phyloP scores from a whole-genome alignment of 2,888 invertebrate genomes.

The Galerucella nymphaeae region DNA sequence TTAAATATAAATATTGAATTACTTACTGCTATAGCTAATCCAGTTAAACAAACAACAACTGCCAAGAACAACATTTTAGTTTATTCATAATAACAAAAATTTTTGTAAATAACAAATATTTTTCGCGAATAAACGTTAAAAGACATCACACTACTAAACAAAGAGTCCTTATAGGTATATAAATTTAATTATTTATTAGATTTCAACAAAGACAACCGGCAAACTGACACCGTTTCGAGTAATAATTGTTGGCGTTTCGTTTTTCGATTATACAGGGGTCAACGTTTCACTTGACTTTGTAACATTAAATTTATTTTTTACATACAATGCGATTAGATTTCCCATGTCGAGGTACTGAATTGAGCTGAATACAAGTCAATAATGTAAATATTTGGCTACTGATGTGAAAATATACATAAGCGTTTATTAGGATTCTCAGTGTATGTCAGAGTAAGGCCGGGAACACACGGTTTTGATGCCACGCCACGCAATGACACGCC shows the following conservation, averaged over 20 bases:
- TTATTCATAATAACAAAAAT: neutral
- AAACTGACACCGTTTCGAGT: conserved; percentile 20
- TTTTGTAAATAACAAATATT: neutral
- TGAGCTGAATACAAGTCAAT: no score
- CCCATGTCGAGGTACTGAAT: neutral
- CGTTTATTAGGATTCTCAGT: no score
- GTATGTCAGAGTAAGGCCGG: no score
- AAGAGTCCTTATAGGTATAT: neutral
- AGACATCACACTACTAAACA: neutral
- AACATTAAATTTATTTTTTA: conserved; percentile 9
- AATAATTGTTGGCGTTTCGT: conserved; percentile 16
- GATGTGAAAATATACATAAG: no score
- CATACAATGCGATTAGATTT: conserved; percentile 2
- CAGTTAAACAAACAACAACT: neutral
- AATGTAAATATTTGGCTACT: no score
- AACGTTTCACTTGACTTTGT: conserved; percentile 13
- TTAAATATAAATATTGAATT: no score
- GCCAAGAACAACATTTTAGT: neutral
- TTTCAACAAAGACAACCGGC: neutral
- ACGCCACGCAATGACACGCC: no score
- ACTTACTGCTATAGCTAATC: neutral
- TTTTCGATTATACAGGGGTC: conserved; percentile 15
- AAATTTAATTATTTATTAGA: neutral
- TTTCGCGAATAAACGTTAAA: neutral
- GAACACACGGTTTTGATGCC: no score